These are phyloP conservation scores for Pachycephala philippinensis DNA, from an alignment of 2,113 vertebrate species.

Conservation along the genomic window DNA sequence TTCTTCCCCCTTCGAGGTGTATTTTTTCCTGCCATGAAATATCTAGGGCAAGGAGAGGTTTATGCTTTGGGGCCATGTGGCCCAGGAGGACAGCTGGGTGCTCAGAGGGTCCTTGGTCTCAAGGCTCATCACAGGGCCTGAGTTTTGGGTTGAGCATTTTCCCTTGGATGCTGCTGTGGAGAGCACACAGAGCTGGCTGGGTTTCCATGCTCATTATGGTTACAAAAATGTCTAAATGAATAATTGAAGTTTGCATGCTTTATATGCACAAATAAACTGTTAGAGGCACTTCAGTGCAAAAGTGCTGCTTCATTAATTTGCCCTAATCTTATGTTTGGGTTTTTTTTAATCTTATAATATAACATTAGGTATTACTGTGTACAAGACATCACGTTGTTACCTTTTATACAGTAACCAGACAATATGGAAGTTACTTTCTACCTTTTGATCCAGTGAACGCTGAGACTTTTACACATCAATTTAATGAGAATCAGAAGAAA, in stretches of 20 bases:
- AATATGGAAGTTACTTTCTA: background rate
- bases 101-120: background rate
- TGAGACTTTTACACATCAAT: background rate
- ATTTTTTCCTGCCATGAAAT: background rate
- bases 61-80: background rate
- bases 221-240: background rate
- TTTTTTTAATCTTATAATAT: background rate
- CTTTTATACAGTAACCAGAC: background rate
- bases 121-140: background rate
- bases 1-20: background rate
- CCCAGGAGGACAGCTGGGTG: background rate
- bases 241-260: background rate
- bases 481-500: background rate
- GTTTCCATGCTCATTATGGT: background rate
- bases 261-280: background rate
- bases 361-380: background rate
- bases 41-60: background rate
- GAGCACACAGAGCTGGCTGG: background rate
- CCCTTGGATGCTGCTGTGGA: background rate
- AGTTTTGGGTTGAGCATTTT: background rate
- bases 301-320: background rate
- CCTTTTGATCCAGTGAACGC: background rate
- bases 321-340: background rate
- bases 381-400: background rate
- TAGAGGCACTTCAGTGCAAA: background rate